These are phyloP conservation scores for Nyctalus aviator DNA, from an alignment of 2,797 vertebrate genomes.

Conservation along the genomic window DNA sequence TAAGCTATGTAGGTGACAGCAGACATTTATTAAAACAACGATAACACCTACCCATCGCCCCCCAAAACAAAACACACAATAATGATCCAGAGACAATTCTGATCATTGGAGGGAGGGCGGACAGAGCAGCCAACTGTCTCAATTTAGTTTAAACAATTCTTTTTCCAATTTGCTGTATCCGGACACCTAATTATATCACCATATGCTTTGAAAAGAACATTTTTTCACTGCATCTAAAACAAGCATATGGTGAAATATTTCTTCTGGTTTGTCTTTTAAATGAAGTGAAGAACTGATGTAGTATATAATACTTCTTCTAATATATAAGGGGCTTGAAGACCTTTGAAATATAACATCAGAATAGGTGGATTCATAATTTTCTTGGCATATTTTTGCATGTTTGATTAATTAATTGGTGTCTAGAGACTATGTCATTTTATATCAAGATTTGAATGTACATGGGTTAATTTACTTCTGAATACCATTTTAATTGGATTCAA, in stretches of 20 bases:
- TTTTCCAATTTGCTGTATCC: conserved; percentile 60
- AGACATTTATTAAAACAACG: conserved; percentile 56
- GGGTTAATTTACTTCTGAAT: conserved; percentile 80
- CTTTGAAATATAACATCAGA: conserved; percentile 61
- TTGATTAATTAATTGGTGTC: conserved; percentile 80
- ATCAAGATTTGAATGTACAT: conserved; percentile 77
- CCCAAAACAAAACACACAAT: not conserved
- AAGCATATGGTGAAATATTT: conserved; percentile 36
- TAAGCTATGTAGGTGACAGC: conserved; percentile 21
- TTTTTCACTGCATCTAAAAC: conserved; percentile 77
- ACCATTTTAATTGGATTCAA: conserved; percentile 83
- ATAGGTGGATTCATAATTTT: conserved; percentile 75
- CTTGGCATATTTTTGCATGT: conserved; percentile 79
- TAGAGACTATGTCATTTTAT: conserved; percentile 81
- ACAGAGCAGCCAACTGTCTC: not conserved
- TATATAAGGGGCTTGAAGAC: conserved; percentile 53
- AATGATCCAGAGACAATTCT: not conserved
- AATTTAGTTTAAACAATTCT: conserved; percentile 31
- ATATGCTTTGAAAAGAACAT: conserved; percentile 74
- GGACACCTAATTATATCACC: conserved; percentile 67
- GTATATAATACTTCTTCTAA: conserved; percentile 43
- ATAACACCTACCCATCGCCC: not conserved
- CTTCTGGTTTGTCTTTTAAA: conserved; percentile 31
- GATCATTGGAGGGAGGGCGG: not conserved
- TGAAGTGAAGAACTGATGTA: conserved; percentile 50